These are phyloP conservation scores for Ferrisia virgata DNA, from an alignment of 2,888 invertebrate species.

Conservation along the genomic window DNA sequence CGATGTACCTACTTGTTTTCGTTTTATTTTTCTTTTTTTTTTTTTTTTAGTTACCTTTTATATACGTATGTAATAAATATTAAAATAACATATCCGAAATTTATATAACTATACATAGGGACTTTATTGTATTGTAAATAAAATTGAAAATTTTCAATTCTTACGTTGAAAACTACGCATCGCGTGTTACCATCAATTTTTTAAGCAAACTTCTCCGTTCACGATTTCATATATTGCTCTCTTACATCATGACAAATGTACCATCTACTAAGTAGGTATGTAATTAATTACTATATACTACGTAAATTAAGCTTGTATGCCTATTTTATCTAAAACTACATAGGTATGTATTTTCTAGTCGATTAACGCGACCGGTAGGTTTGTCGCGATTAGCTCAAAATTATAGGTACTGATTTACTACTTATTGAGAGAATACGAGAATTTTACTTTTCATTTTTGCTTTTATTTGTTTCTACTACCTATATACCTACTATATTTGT, in stretches of 20 bases:
- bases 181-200: conserved; percentile 13
- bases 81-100: conserved; percentile 3
- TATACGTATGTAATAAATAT: not conserved
- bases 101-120: not conserved
- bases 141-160: not conserved
- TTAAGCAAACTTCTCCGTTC: not conserved
- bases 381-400: not conserved
- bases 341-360: conserved; percentile 19
- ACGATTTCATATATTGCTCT: not conserved
- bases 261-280: too few species aligned
- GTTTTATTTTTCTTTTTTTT: too few species aligned
- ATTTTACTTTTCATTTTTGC: not conserved
- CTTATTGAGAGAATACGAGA: not conserved
- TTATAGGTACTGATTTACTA: not conserved
- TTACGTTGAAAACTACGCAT: not conserved
- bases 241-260: not conserved
- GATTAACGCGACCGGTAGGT: not conserved
- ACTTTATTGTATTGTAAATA: not conserved
- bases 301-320: not conserved
- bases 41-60: conserved; percentile 22
- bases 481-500: not conserved
- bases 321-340: not conserved
- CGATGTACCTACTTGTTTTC: too few species aligned
- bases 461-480: not conserved
- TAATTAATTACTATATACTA: not conserved